These are phyloP conservation scores for Opisthocomus hoazin DNA, from an alignment of 2,113 vertebrate species.

Conservation along the genomic window DNA sequence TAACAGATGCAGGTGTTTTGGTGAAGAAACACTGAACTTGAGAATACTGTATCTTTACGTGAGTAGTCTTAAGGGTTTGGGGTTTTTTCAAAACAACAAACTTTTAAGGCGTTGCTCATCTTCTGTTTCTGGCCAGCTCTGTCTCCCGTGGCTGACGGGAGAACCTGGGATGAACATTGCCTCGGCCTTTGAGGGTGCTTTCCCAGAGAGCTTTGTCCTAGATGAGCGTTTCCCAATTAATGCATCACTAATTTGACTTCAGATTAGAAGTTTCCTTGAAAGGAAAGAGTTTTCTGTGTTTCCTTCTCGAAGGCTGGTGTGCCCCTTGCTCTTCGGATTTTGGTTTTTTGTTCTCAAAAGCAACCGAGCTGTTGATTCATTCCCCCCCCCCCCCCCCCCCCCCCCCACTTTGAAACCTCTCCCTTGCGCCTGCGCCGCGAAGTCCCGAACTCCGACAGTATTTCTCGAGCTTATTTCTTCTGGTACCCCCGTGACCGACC, in stretches of 20 bases:
- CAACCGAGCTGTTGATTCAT: not conserved
- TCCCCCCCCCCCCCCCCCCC: fast-evolving
- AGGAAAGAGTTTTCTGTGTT: not conserved
- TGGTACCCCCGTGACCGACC: not conserved
- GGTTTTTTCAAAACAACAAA: not conserved
- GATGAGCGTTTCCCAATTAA: not conserved
- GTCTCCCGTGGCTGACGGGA: not conserved
- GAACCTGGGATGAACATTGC: not conserved
- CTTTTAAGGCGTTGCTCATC: not conserved
- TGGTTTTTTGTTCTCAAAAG: not conserved
- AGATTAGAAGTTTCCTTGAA: not conserved
- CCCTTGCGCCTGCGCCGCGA: not conserved
- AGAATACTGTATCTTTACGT: not conserved
- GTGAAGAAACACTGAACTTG: not conserved
- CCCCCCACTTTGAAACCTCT: not conserved
- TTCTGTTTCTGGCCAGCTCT: not conserved
- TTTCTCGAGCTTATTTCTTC: not conserved
- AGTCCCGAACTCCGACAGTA: not conserved
- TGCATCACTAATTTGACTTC: not conserved
- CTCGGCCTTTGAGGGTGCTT: not conserved
- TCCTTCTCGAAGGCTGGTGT: not conserved
- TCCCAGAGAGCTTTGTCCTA: not conserved
- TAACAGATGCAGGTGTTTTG: not conserved
- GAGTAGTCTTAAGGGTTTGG: not conserved
- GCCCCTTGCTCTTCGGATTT: not conserved